Conservation (phyloP, 2,113 vertebrate genomes). For the Collichthys lucidus region DNA sequence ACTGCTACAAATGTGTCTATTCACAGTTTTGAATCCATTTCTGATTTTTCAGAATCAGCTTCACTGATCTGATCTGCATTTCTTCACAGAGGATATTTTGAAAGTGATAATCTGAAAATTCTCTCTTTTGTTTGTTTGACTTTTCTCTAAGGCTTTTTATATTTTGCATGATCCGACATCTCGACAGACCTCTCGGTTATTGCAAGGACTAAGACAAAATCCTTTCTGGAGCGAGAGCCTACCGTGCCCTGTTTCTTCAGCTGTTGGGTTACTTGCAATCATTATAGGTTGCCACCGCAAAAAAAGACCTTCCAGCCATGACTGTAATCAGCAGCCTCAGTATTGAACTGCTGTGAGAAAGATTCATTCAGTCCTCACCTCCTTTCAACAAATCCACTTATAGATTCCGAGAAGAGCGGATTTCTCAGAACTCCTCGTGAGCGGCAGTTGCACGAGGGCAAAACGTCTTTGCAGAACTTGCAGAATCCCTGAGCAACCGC, state of each 20-base stretch:
- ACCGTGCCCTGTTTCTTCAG: not conserved
- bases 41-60: not conserved
- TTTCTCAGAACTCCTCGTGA: slow-evolving; percentile 3
- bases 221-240: not conserved
- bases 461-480: not conserved
- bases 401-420: not conserved
- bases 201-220: not conserved
- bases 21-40: not conserved
- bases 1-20: not conserved
- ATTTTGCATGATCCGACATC: not conserved
- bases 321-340: not conserved
- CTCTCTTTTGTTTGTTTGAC: too few species aligned
- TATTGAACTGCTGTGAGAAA: not conserved
- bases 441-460: not conserved
- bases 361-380: not conserved
- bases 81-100: not conserved
- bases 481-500: not conserved
- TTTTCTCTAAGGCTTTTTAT: not conserved
- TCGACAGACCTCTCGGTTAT: not conserved
- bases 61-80: not conserved
- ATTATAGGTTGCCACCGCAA: not conserved
- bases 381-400: not conserved
- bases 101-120: not conserved
- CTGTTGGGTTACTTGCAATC: not conserved
- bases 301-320: not conserved